Evolutionary conservation across 1,140 invertebrate genomes (phyloP).

Genomic region (Ridgeia piscesae): DNA sequence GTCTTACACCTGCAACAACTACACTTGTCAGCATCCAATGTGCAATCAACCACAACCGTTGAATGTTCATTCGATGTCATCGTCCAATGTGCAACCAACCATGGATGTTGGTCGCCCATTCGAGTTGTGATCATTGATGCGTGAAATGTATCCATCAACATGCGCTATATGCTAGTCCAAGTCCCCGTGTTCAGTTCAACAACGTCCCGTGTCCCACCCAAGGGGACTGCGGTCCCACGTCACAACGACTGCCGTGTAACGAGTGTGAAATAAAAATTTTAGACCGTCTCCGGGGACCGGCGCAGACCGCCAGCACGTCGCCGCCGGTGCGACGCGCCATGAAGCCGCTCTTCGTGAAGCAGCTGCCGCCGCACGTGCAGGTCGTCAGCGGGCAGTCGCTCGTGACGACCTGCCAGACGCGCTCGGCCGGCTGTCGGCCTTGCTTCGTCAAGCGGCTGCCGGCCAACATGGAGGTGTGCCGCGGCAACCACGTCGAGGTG

Average conservation of each 20-base stretch:
- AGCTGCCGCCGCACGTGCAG: conserved; percentile 24
- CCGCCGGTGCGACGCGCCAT: conserved; percentile 7
- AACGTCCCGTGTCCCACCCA: neutral
- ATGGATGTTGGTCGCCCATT: neutral
- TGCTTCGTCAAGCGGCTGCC: conserved; percentile 28
- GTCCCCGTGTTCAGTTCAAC: neutral
- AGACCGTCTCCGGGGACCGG: neutral
- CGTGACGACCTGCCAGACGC: neutral
- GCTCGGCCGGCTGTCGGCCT: conserved; percentile 7
- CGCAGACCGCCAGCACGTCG: neutral
- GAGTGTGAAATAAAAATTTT: conserved; percentile 2
- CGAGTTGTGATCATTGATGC: neutral
- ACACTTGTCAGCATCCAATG: neutral
- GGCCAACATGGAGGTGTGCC: conserved; percentile 16
- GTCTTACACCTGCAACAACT: neutral
- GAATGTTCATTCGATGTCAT: too few relatives aligned
- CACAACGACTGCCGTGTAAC: neutral
- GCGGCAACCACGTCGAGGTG: neutral
- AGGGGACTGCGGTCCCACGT: neutral
- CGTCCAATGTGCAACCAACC: neutral
- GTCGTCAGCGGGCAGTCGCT: conserved; percentile 13
- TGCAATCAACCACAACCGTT: too few relatives aligned
- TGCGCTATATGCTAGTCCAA: neutral
- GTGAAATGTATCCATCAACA: neutral
- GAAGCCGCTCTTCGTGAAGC: conserved; percentile 29